Evolutionary conservation across 2,888 invertebrate genomes (phyloP), one percentile per base, ranked within the genome.

Genomic region (Clepsis dumicolana): DNA sequence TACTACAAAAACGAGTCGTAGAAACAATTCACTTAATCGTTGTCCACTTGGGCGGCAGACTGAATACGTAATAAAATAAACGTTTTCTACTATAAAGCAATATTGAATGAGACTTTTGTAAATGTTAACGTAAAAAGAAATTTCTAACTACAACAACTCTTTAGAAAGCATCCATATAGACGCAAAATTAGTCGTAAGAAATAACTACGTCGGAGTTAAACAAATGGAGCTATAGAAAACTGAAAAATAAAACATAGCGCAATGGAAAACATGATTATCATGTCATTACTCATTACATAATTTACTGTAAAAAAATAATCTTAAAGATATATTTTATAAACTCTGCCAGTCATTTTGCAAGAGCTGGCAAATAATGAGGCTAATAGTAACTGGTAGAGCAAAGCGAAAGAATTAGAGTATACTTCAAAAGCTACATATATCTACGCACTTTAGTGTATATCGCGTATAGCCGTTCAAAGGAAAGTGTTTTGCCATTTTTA

Each of bases 51-150:
- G 67, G 67, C 41, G 67, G 35, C 35, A 41, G 54, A 57, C 44
- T 56, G 50, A 67, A 63, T 52, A 61, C 27, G 21, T 56, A 62
- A 62, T 67, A 25, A 41, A 52, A 63, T 50, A 32, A 63, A 52
- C 54, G 32, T 38, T 63, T 41, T 10, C 24, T 52, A 24, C 38
- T 21, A 38, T 57, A 63, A n/a, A 54, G 21, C 35, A 18, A n/a
- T 53, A 59, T 41, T 52, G 50, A 50, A 52, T 35, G n/a, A 21
- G 12, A 48, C 35, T 67, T 48, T 25, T 48, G 29, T 16, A 35
- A 56, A 48, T 27, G 25, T 29, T 60, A 53, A 24, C 16, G 25
- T 56, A 48, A 38, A 66, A n/a, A n/a, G n/a, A 25, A 62, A 35
- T 62, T 50, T 67, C n/a, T 29, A 63, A 57, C 50, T 52, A 8